Base-by-base conservation (phyloP, 2,797 vertebrate genomes). In the Anableps anableps region DNA sequence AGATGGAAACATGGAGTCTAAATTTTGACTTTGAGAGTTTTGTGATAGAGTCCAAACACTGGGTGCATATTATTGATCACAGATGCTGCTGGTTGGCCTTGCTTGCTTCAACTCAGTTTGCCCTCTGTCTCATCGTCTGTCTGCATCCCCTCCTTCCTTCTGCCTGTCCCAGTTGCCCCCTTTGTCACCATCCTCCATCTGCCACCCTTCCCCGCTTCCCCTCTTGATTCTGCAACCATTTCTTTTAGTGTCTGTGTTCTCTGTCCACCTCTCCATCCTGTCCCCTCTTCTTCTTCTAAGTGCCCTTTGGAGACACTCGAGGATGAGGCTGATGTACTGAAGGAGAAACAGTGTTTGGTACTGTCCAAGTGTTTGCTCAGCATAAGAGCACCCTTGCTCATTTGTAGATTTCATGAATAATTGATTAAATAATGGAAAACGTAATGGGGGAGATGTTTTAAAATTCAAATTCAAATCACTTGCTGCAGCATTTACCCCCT, bases 341-440 rank as follows among this genome's bases (percentile, higher is more conserved):
- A 88, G 89, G 91, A 83, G 86, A 90, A 85, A 88, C 86, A 76
- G 76, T 88, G 91, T 91, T 91, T 77, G 31, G 83, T 86, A 83
- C 90, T 75, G 77, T 87, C 88, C 86, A 86, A 94, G 93, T 93
- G 93, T 94, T 95, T 93, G 89, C 90, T 85, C 88, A 77, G 90
- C 87, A 91, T 93, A 90, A 23, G 73, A 90, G 91, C 86, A 75
- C 89, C 89, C 83, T 85, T 81, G 85, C 92, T 92, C 88, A 64
- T 94, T 92, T 92, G 90, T 89, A 89, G 87, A 75, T 87, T 94
- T 94, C 94, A 96, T 96, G 92, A 96, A 96, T 96, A 96, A 96
- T 95, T 96, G 95, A 96, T 96, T 95, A 93, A 93, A 96, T 95
- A 95, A 96, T 95, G 91, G 92, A 88, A 96, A 95, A 94, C 90